These are phyloP conservation scores for Tragopan temminckii DNA, from an alignment of 2,797 vertebrate species.

Conservation along the genomic window DNA sequence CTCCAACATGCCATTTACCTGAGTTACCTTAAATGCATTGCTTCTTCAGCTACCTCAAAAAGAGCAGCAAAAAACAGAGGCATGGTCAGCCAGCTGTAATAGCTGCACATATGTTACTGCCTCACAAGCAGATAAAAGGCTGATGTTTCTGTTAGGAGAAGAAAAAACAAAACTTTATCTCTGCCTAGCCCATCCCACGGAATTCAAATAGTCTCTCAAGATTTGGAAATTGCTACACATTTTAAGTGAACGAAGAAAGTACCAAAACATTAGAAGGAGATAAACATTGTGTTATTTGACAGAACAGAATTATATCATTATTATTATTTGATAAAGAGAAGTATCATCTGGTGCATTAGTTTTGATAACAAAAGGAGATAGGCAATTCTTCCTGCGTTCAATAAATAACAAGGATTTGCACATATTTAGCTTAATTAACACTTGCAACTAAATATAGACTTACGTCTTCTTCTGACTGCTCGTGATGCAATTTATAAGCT, in stretches of 20 bases:
- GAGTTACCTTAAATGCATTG: background rate
- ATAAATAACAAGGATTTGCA: background rate
- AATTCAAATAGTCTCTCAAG: background rate
- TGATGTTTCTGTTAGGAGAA: background rate
- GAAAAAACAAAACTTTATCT: slow-evolving; percentile 21
- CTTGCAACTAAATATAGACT: background rate
- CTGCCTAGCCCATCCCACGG: background rate
- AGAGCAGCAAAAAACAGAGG: background rate
- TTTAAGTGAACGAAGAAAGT: background rate
- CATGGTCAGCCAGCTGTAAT: rapidly evolving
- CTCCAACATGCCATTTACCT: background rate
- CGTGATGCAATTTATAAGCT: background rate
- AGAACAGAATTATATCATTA: background rate
- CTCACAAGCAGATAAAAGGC: background rate
- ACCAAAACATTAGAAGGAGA: background rate
- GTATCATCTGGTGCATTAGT: background rate
- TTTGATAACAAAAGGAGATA: background rate
- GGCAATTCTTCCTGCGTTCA: background rate
- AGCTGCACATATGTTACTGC: background rate
- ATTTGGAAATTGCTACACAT: background rate
- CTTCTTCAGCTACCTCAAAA: background rate
- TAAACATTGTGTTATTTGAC: background rate
- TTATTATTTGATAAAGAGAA: background rate
- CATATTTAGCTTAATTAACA: background rate
- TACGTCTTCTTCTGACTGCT: background rate